Evolutionary conservation across 2,888 invertebrate species (phyloP), one percentile per base, ranked within the genome.

Genomic region (Ennomos quercinarius): DNA sequence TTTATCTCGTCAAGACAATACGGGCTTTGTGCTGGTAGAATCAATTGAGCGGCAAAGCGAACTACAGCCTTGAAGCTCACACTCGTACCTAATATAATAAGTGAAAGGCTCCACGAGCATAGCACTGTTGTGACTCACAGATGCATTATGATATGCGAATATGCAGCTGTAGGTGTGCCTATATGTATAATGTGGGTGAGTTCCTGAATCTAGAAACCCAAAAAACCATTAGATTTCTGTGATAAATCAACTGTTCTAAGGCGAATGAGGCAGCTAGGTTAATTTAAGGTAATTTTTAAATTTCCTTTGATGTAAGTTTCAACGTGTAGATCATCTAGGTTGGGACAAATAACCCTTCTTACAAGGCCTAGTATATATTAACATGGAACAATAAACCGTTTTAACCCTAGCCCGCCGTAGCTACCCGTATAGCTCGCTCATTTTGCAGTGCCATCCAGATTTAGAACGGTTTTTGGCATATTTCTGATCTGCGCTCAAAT

Each of bases 31-130:
- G 71, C 71, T 65, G 70, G 48, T 79, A 77, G 57, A 81, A 74
- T 70, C 82, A 72, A 84, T 86, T 77, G 82, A 82, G 81, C 82
- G 78, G 78, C 77, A 77, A 84, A 81, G 71, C 61, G 63, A 67
- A 66, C 52, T 65, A 46, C 78, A 87, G 81, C 91, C 91, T 91
- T 91, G 87, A 80, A 83, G 80, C 78, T 80, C 78, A 75, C 78
- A 84, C 83, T 86, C 76, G 77, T 84, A 27, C 5, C 27, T 27
- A 87, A 85, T 84, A 81, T 27, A 87, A 85, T 84, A 81, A 89
- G 91, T 88, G 91, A 91, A 91, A 91, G 91, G 91, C 81, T 70
- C 71, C 72, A 72, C 72, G 78, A 72, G 78, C 82, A 80, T 80
- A 76, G 72, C 72, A 59, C 49, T 60, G 68, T 72, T 80, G 77